Evolutionary conservation across 2,797 vertebrate species (phyloP).

Genomic region (Limosa lapponica): DNA sequence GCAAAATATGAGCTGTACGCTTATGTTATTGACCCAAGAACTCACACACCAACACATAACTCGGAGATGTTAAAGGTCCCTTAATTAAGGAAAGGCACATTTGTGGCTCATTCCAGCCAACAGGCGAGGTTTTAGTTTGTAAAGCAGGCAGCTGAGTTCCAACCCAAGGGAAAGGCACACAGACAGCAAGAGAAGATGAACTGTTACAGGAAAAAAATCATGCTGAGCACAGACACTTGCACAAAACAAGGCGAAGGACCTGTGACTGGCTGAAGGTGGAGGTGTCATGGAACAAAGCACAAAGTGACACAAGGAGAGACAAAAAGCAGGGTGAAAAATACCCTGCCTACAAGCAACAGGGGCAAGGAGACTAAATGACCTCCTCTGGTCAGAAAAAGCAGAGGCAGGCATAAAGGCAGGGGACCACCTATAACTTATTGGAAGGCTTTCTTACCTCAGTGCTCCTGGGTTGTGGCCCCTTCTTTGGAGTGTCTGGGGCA

Average conservation of each 20-base stretch:
- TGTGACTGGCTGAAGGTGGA: not conserved
- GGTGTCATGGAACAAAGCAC: not conserved
- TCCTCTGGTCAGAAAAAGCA: not conserved
- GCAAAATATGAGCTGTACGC: not conserved
- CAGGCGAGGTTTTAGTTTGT: not conserved
- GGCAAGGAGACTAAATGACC: not conserved
- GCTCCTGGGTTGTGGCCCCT: not conserved
- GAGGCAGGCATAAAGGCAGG: not conserved
- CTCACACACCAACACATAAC: not conserved
- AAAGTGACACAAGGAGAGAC: not conserved
- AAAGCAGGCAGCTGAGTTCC: not conserved
- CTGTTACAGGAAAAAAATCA: not conserved
- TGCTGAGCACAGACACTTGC: not conserved
- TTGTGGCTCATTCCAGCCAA: not conserved
- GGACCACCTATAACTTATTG: not conserved
- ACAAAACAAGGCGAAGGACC: not conserved
- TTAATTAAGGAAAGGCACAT: not conserved
- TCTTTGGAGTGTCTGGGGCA: not conserved
- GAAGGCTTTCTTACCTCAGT: not conserved
- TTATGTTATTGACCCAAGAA: not conserved
- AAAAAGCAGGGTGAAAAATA: not conserved
- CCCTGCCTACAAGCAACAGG: fast-evolving
- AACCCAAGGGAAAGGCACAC: not conserved
- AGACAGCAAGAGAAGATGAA: not conserved
- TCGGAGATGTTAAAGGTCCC: not conserved